These are phyloP conservation scores for Tipula helvola DNA, from an alignment of 2,888 invertebrate genomes.

Conservation along the genomic window DNA sequence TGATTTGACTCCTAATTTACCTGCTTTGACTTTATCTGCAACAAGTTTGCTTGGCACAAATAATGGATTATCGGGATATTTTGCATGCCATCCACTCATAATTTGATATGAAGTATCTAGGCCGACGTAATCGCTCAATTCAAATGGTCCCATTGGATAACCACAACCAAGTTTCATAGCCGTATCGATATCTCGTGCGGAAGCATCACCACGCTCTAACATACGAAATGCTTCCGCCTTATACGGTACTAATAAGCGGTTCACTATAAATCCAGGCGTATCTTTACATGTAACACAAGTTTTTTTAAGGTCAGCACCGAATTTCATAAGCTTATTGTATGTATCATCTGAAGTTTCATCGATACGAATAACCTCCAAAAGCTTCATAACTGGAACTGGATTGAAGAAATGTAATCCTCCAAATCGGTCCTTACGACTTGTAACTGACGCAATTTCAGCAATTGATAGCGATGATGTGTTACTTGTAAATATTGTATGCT, in stretches of 20 bases:
- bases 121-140: slow-evolving; percentile 72
- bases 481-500: slow-evolving; percentile 68
- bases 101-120: slow-evolving; percentile 67
- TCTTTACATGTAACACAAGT: slow-evolving; percentile 80
- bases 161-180: slow-evolving; percentile 63
- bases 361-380: slow-evolving; percentile 69
- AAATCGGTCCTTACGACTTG: slow-evolving; percentile 42
- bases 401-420: too few relatives aligned
- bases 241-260: slow-evolving; percentile 60
- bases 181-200: too few relatives aligned
- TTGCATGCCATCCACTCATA: slow-evolving; percentile 65
- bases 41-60: slow-evolving; percentile 49
- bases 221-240: slow-evolving; percentile 67
- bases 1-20: slow-evolving; percentile 66
- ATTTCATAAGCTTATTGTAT: slow-evolving; percentile 56
- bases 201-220: slow-evolving; percentile 50
- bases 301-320: slow-evolving; percentile 74
- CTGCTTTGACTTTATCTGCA: slow-evolving; percentile 57
- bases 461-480: slow-evolving; percentile 85
- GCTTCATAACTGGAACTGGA: slow-evolving; percentile 76
- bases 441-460: slow-evolving; percentile 61
- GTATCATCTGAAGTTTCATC: slow-evolving; percentile 66
- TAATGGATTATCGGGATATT: slow-evolving; percentile 54
- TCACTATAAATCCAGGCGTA: slow-evolving; percentile 51
- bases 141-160: slow-evolving; percentile 84